phyloP scores from a whole-genome alignment of 2,113 vertebrate genomes.

The Thalassarche chlororhynchos region DNA sequence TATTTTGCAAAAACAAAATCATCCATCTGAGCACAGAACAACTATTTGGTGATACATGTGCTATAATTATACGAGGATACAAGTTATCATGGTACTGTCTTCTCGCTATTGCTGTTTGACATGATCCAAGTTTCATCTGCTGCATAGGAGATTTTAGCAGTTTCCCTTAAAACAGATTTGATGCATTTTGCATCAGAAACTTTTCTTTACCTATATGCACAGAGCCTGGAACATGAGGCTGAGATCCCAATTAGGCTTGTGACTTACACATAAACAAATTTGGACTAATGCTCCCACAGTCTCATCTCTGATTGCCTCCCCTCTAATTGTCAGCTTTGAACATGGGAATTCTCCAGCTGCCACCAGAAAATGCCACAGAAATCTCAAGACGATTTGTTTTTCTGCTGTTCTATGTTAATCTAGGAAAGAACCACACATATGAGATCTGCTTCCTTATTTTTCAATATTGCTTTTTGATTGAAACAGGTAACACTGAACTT shows the following conservation, averaged over 20 bases:
- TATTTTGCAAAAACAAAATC: background rate
- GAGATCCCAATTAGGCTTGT: background rate
- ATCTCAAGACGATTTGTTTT: background rate
- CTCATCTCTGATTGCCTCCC: background rate
- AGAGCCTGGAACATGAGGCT: background rate
- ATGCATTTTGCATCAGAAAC: background rate
- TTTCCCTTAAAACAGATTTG: background rate
- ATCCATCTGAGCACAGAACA: background rate
- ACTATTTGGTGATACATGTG: background rate
- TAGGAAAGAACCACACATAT: background rate
- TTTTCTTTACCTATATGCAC: background rate
- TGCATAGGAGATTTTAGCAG: background rate
- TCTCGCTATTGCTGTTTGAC: background rate
- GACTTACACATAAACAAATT: background rate
- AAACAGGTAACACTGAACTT: background rate
- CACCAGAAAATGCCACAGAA: background rate
- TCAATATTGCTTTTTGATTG: background rate
- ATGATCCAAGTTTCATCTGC: background rate
- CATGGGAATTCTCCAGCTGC: background rate
- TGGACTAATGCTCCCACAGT: background rate
- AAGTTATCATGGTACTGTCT: background rate
- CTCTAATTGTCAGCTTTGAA: background rate
- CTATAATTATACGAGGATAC: background rate
- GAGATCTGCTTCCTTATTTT: background rate
- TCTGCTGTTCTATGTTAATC: background rate